A percentile compares a stretch with the other conserved stretches of the same genome.
phyloP scores from a whole-genome alignment of 1,140 invertebrate species.

The Mya arenaria region DNA sequence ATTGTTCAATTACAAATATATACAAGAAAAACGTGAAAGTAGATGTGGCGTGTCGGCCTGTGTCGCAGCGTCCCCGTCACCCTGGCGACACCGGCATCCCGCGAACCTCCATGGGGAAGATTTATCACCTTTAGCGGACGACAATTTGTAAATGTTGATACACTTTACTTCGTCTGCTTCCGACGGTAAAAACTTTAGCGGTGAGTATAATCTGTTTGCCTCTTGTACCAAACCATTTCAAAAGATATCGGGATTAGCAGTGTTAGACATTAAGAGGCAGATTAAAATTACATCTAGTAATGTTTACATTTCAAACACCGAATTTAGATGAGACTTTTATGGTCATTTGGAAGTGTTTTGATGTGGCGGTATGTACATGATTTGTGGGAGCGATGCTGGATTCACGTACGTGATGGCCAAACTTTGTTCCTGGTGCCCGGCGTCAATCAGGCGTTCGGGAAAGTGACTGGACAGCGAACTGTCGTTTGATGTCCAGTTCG shows the following conservation, averaged over 20 bases:
- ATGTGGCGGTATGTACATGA: no score
- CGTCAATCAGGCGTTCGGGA: no score
- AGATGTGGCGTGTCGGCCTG: not conserved
- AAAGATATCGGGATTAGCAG: constrained; percentile 35
- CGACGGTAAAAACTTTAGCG: constrained; percentile 47
- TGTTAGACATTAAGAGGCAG: constrained; percentile 29
- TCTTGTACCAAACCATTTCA: constrained; percentile 42
- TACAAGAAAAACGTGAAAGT: not conserved
- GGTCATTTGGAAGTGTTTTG: no score
- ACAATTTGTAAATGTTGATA: constrained; percentile 55
- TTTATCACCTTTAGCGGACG: constrained; percentile 55
- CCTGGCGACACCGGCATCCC: constrained; percentile 24
- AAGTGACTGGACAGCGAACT: no score
- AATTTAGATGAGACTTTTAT: no score
- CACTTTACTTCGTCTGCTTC: constrained; percentile 48
- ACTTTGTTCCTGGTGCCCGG: no score
- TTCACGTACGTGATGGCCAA: no score
- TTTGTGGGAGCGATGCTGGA: no score
- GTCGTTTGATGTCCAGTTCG: no score
- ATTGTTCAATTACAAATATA: not conserved
- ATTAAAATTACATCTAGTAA: constrained; percentile 25
- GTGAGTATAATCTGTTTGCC: constrained; percentile 48
- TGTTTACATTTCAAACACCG: not conserved
- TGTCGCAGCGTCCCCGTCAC: not conserved
- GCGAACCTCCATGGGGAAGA: constrained; percentile 16